Base-by-base conservation (phyloP, 2,113 vertebrate genomes). In the Leptobrachium leishanense region DNA sequence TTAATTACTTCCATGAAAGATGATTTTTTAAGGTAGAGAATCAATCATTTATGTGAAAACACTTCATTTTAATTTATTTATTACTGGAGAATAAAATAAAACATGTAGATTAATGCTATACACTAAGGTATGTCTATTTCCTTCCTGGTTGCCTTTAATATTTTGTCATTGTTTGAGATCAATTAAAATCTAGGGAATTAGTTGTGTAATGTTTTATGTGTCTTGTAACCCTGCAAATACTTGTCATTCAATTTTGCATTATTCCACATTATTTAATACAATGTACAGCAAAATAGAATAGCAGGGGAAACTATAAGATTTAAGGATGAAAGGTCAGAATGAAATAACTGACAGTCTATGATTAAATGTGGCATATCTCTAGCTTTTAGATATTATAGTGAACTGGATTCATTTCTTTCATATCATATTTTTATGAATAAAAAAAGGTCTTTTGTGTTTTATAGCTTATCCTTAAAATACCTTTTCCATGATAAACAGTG, bases 131-230 rank as follows among this genome's bases (percentile, higher is more conserved):
- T 68, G 76, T 70, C 68, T 53, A 70, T 70, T 68, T 70, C 70
- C 66, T 77, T 57, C 73, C 65, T 50, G 73, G 44, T 75, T 64
- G 73, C 43, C 15, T 75, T 75, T 75, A 75, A 65, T 62, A 75
- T 59, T 62, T 65, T 65, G 73, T 65, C 44, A 75, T 40, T 75
- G 42, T 62, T 65, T 75, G 66, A 75, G 43, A 53, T 62, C 55
- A 76, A 76, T 50, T 43, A 68, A 15, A 68, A 43, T 40, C 53
- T 57, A 31, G 41, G 67, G 55, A 57, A 57, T 76, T 46, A 76
- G 53, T 59, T 68, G 75, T 31, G 15, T 43, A 67, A 68, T 68
- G 63, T 39, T 57, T 68, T 55, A 43, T 44, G 64, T 50, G 62
- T 42, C 31, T 75, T 63, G 57, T 2, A 20, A 65, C 63, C 46